Percentiles rank a stretch among this genome's conserved stretches.
Conservation (phyloP, 2,888 invertebrate genomes). For the Nymphalis c-album region DNA sequence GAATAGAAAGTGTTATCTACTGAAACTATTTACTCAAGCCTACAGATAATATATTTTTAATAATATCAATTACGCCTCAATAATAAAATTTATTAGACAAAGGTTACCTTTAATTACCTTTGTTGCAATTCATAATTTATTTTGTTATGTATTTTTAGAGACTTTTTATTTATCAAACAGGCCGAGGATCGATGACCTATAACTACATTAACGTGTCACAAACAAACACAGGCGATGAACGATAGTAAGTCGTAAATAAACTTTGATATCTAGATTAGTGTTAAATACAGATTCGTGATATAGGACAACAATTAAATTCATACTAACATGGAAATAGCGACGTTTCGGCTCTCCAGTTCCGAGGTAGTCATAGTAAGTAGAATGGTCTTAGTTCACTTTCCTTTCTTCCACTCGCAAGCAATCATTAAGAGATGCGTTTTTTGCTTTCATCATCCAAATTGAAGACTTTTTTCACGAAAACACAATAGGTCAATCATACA, state of each 20-base stretch:
- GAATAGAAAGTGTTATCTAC: neutral
- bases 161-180: constrained; percentile 1
- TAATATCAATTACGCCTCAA: neutral
- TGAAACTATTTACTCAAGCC: neutral
- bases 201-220: constrained; percentile 18
- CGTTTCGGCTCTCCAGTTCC: constrained; percentile 75
- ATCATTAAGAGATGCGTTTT: constrained; percentile 61
- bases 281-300: constrained; percentile 20
- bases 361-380: constrained; percentile 69
- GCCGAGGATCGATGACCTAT: constrained; percentile 28
- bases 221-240: constrained; percentile 10
- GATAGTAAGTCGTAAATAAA: constrained; percentile 29
- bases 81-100: neutral
- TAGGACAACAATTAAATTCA: constrained; percentile 37
- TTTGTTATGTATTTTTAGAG: neutral
- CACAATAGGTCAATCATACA: constrained; percentile 48
- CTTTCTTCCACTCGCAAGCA: constrained; percentile 55
- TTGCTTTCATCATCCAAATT: constrained; percentile 76
- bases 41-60: neutral
- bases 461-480: constrained; percentile 62
- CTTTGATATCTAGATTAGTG: constrained; percentile 15
- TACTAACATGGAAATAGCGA: constrained; percentile 77
- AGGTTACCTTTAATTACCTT: neutral
- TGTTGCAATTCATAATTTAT: neutral
- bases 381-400: constrained; percentile 55